These are phyloP conservation scores for Otus scops DNA, from an alignment of 2,797 vertebrate species.

Conservation along the genomic window DNA sequence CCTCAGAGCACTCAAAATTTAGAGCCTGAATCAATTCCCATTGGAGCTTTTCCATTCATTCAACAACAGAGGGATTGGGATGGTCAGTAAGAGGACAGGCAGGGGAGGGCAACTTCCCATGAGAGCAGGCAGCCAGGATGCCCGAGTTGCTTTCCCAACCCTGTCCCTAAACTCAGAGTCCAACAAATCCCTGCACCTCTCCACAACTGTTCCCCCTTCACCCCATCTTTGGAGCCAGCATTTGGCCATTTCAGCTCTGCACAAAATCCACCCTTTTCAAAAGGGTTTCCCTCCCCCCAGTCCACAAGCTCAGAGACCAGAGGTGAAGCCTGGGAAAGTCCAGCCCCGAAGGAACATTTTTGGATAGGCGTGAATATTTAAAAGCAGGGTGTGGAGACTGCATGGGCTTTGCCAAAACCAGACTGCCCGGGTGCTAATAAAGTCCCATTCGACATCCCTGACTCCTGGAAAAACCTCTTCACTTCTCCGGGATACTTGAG, in stretches of 20 bases:
- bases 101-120: neutral
- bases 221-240: neutral
- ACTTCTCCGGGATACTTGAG: neutral
- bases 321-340: constrained; percentile 55
- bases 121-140: neutral
- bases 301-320: neutral
- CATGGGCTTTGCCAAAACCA: neutral
- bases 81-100: neutral
- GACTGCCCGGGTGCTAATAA: neutral
- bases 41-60: constrained; percentile 46
- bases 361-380: constrained; percentile 25
- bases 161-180: neutral
- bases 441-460: neutral
- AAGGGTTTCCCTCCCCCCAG: neutral
- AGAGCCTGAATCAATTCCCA: constrained; percentile 31
- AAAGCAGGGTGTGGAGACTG: constrained; percentile 3
- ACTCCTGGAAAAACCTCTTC: constrained; percentile 31
- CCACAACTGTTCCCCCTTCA: neutral
- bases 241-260: neutral
- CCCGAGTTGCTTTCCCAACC: neutral
- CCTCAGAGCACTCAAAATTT: constrained; percentile 36
- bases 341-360: constrained; percentile 42
- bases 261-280: neutral
- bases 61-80: neutral
- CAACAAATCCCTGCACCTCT: neutral